Evolutionary conservation across 1,140 invertebrate species (phyloP).

Genomic region (Pollicipes pollicipes): DNA sequence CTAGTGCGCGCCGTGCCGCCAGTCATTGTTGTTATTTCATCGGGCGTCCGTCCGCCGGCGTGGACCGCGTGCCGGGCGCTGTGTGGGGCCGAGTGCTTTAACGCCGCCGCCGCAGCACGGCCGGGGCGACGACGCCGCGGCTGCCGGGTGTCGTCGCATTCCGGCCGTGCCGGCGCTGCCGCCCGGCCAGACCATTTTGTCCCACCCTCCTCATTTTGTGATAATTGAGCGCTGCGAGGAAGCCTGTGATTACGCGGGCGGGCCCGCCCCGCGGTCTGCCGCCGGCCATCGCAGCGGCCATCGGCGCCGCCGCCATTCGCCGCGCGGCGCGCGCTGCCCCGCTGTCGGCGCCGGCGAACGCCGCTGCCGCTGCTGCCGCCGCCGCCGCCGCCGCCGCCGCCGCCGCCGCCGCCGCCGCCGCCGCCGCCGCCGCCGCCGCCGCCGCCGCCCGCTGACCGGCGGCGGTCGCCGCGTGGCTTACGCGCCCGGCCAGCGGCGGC

Average conservation of each 20-base stretch:
- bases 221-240: background rate
- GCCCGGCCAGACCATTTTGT: background rate
- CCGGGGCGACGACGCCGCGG: too few relatives aligned
- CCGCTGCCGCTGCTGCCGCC: too few relatives aligned
- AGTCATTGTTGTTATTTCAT: background rate
- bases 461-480: background rate
- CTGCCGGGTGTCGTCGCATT: background rate
- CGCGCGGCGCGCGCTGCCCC: background rate
- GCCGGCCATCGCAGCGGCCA: background rate
- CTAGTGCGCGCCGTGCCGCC: background rate
- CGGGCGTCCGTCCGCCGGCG: too few relatives aligned
- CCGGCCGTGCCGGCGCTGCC: too few relatives aligned
- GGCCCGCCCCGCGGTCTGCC: too few relatives aligned
- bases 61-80: too few relatives aligned
- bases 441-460: too few relatives aligned
- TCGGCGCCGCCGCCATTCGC: background rate
- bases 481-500: too few relatives aligned
- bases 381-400: too few relatives aligned
- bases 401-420: too few relatives aligned
- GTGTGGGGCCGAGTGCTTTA: background rate
- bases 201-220: background rate
- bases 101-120: background rate
- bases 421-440: too few relatives aligned
- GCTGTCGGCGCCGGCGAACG: too few relatives aligned
- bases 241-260: background rate